These are phyloP conservation scores for Dermochelys coriacea DNA, from an alignment of 2,797 vertebrate species.

Conservation along the genomic window DNA sequence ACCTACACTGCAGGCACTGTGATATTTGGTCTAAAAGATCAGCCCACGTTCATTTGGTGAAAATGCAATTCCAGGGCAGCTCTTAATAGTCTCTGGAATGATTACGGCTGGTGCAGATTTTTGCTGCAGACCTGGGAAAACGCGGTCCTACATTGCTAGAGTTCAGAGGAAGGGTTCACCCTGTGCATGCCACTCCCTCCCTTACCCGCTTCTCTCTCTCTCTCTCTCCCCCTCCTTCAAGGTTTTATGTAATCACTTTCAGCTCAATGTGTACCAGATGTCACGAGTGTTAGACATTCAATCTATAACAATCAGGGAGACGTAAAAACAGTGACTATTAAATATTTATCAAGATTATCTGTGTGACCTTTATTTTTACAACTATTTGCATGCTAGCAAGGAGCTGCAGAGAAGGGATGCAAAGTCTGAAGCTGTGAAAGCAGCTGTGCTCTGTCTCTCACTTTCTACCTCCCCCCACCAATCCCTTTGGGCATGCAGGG, in stretches of 20 bases:
- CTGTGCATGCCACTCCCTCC: not conserved
- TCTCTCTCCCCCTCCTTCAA: rapidly evolving
- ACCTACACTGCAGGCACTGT: not conserved
- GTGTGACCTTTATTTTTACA: conserved; percentile 66
- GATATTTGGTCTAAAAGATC: not conserved
- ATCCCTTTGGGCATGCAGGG: not conserved
- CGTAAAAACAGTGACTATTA: conserved; percentile 50
- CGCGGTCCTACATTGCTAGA: not conserved
- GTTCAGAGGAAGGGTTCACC: not conserved
- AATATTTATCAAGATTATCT: conserved; percentile 74
- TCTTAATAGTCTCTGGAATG: not conserved
- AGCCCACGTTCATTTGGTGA: not conserved
- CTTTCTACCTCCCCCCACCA: not conserved
- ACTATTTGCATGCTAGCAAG: not conserved
- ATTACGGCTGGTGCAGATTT: not conserved
- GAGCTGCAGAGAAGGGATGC: not conserved
- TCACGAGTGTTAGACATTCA: conserved; percentile 20
- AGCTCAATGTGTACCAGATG: not conserved
- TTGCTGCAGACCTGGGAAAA: not conserved
- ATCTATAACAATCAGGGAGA: conserved; percentile 42
- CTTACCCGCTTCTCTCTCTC: not conserved
- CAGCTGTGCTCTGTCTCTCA: not conserved
- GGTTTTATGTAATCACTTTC: not conserved
- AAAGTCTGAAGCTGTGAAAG: not conserved
- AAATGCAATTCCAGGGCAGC: not conserved